These are phyloP conservation scores for Sebastolobus alascanus DNA, from an alignment of 2,797 vertebrate species.

Conservation along the genomic window DNA sequence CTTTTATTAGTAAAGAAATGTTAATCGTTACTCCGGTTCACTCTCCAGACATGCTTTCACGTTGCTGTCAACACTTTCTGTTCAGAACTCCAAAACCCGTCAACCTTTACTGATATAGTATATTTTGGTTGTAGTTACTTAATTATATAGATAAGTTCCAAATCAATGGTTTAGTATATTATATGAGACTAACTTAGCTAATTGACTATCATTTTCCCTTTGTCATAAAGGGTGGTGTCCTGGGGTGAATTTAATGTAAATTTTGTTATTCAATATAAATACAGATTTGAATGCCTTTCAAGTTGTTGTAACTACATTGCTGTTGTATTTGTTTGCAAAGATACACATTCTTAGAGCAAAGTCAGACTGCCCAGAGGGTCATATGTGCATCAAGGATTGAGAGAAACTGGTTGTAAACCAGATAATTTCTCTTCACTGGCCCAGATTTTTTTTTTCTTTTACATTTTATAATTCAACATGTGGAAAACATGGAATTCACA, in stretches of 20 bases:
- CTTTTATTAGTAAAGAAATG: too few relatives aligned
- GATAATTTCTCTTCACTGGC: background rate
- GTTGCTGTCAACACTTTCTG: too few relatives aligned
- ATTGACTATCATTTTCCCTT: background rate
- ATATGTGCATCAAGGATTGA: slow-evolving; percentile 2
- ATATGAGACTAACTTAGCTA: background rate
- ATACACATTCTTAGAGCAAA: background rate
- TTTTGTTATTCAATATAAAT: background rate
- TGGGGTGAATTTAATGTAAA: background rate
- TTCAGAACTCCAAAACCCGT: background rate
- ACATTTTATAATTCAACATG: background rate
- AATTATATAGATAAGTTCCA: too few relatives aligned
- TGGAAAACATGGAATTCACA: background rate
- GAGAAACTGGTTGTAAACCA: background rate
- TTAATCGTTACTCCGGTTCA: too few relatives aligned
- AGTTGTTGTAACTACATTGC: background rate
- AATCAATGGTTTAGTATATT: background rate
- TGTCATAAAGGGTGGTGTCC: background rate
- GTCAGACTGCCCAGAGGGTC: background rate
- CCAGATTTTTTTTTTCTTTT: too few relatives aligned
- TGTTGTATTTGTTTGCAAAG: background rate
- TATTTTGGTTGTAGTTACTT: background rate
- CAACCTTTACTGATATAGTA: background rate
- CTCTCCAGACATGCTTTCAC: too few relatives aligned
- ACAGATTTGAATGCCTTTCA: background rate